phyloP scores from a whole-genome alignment of 2,888 invertebrate genomes.

The Dichetophora obliterata region DNA sequence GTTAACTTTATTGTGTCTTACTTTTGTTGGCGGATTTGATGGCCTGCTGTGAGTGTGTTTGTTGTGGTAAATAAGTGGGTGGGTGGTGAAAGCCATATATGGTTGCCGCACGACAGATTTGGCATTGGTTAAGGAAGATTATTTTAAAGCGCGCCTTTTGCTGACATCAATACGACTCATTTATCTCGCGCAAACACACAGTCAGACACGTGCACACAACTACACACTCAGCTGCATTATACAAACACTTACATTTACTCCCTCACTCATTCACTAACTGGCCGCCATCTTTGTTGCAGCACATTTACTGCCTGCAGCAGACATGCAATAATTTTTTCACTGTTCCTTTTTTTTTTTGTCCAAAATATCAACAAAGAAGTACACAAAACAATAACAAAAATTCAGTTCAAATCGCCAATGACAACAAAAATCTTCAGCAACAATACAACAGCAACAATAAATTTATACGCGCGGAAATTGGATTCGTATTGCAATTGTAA shows the following conservation, averaged over 20 bases:
- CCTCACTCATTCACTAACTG: neutral
- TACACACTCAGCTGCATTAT: neutral
- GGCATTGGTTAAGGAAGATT: conserved; percentile 12
- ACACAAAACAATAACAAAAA: conserved; percentile 5
- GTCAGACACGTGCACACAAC: neutral
- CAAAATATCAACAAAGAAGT: neutral
- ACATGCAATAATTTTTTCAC: conserved; percentile 6
- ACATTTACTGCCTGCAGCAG: neutral
- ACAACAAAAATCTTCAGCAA: conserved; percentile 1
- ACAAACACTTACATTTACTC: neutral
- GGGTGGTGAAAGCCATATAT: neutral
- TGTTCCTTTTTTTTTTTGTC: neutral
- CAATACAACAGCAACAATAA: conserved; percentile 20
- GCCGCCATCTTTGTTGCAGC: neutral
- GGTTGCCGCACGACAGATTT: neutral
- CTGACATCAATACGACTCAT: conserved; percentile 35
- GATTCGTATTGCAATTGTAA: conserved; percentile 29
- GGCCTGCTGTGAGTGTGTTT: no score
- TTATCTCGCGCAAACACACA: conserved; percentile 22
- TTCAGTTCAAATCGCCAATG: neutral
- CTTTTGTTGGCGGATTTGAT: no score
- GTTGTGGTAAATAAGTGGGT: no score
- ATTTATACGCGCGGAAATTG: conserved; percentile 28
- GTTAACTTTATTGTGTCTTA: no score
- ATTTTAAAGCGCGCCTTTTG: conserved; percentile 32